Conservation (phyloP, 1,140 invertebrate species). For the Aphis gossypii region DNA sequence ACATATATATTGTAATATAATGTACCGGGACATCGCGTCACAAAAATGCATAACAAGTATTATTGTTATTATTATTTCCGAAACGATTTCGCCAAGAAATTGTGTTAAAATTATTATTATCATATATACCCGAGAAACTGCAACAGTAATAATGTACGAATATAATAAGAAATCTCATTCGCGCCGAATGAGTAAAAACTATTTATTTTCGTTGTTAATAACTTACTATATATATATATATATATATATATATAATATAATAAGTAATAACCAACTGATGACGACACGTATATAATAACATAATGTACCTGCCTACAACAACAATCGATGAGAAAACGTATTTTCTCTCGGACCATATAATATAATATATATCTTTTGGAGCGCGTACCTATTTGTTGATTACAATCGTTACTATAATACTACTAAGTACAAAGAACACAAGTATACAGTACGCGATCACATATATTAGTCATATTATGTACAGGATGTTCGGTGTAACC, state of each 20-base stretch:
- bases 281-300: not conserved
- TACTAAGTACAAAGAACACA: not conserved
- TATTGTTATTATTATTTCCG: not conserved
- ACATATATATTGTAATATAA: not conserved
- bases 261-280: not conserved
- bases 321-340: conserved; percentile 1
- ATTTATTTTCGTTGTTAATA: conserved; percentile 1
- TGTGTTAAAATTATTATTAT: not conserved
- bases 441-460: not conserved
- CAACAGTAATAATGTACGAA: not conserved
- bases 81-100: not conserved
- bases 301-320: not conserved
- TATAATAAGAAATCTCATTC: not conserved
- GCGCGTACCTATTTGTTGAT: not conserved
- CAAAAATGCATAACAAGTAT: not conserved
- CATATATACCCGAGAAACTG: not conserved
- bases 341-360: not conserved
- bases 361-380: not conserved
- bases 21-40: not conserved
- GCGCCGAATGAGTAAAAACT: not conserved
- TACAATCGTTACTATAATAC: not conserved
- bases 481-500: not conserved
- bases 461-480: no score
- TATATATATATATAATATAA: not conserved
- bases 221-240: not conserved